Percentiles rank a stretch among this genome's conserved stretches.
phyloP scores from a whole-genome alignment of 2,113 vertebrate genomes.

The Anser brachyrhynchus region DNA sequence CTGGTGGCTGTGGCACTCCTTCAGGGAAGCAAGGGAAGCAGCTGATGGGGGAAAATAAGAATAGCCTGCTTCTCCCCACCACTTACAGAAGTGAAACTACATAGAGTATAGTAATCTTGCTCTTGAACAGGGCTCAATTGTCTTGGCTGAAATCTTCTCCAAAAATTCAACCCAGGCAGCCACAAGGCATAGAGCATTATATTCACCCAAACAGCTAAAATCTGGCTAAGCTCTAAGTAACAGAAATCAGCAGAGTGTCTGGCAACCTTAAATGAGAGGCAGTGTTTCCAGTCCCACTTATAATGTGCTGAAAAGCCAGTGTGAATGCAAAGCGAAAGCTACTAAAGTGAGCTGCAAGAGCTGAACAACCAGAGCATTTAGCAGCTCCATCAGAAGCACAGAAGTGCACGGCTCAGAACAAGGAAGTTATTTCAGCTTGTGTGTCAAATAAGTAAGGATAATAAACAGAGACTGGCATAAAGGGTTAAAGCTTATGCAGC shows the following conservation, averaged over 20 bases:
- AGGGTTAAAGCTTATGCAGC: constrained; percentile 48
- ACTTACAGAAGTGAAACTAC: background rate
- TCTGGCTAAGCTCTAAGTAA: background rate
- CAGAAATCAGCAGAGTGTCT: constrained; percentile 7
- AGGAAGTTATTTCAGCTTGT: constrained; percentile 36
- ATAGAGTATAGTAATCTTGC: background rate
- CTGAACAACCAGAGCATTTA: background rate
- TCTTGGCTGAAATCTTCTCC: background rate
- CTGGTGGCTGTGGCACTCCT: background rate
- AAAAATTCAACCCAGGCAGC: background rate
- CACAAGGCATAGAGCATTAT: background rate
- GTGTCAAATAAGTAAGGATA: constrained; percentile 3
- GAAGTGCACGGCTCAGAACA: background rate
- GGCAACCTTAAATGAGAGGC: constrained; percentile 3
- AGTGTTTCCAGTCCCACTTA: background rate
- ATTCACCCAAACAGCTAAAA: background rate
- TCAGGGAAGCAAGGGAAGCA: background rate
- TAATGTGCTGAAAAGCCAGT: background rate
- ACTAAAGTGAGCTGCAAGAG: background rate
- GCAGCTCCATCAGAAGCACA: background rate
- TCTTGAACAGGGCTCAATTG: background rate
- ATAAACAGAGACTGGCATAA: constrained; percentile 27
- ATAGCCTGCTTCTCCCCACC: background rate
- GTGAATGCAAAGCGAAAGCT: background rate
- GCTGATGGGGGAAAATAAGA: background rate